Evolutionary conservation across 2,113 vertebrate genomes (phyloP).

Genomic region (Calidris pygmaea): DNA sequence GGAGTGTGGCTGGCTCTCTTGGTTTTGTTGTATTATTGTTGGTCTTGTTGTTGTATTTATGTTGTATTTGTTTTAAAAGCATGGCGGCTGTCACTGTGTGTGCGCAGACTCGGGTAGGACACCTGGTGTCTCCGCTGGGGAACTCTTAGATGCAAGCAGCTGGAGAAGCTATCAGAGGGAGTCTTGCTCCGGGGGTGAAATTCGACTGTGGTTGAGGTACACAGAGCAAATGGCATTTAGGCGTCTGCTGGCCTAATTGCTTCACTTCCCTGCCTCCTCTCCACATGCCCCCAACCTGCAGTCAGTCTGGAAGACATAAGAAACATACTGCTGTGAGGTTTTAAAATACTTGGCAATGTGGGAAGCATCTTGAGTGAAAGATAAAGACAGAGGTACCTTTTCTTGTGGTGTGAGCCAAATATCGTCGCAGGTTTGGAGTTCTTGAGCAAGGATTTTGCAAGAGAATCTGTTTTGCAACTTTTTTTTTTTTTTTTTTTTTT

Average conservation of each 20-base stretch:
- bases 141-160: not conserved
- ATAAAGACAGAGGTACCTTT: not conserved
- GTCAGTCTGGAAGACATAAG: not conserved
- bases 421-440: not conserved
- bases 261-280: not conserved
- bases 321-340: not conserved
- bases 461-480: slow-evolving; percentile 7
- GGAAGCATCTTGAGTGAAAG: not conserved
- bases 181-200: not conserved
- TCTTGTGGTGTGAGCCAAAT: not conserved
- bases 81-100: rapidly evolving
- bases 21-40: not conserved
- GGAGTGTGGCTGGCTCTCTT: not conserved
- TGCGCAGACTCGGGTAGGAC: not conserved
- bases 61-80: not conserved
- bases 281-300: not conserved
- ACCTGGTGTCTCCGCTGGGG: not conserved
- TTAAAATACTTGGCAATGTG: not conserved
- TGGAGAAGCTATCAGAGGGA: not conserved
- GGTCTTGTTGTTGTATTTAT: no score
- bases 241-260: not conserved
- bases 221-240: not conserved
- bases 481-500: not conserved
- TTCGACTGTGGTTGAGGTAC: not conserved
- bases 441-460: not conserved